Conservation (phyloP, 2,888 invertebrate species). For the Acronicta psi region DNA sequence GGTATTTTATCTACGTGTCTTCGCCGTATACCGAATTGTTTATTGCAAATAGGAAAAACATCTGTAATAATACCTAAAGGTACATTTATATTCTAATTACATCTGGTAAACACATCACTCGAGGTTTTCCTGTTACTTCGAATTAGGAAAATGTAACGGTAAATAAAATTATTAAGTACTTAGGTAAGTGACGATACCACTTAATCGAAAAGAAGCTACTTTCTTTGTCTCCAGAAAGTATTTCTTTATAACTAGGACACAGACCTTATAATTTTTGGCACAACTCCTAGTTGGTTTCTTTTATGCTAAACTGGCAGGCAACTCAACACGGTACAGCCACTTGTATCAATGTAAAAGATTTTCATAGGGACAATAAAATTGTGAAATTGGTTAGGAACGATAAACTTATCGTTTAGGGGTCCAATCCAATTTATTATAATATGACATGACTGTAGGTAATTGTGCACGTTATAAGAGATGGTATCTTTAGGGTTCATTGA, state of each 20-base stretch:
- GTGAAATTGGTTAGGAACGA: slow-evolving; percentile 38
- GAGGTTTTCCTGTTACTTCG: not conserved
- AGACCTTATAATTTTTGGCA: slow-evolving; percentile 54
- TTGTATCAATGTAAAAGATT: slow-evolving; percentile 42
- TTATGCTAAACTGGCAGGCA: slow-evolving; percentile 48
- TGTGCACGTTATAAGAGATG: slow-evolving; percentile 58
- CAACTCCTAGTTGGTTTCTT: slow-evolving; percentile 30
- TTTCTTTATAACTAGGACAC: slow-evolving; percentile 41
- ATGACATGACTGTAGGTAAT: slow-evolving; percentile 62
- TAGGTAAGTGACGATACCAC: slow-evolving; percentile 3
- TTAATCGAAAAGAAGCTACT: slow-evolving; percentile 8
- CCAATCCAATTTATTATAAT: slow-evolving; percentile 68
- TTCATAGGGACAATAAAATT: slow-evolving; percentile 40
- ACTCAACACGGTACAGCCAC: slow-evolving; percentile 26
- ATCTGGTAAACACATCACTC: not conserved
- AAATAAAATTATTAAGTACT: not conserved
- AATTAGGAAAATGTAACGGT: not conserved
- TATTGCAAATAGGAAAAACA: slow-evolving; percentile 2
- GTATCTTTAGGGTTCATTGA: slow-evolving; percentile 67
- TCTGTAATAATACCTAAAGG: not conserved
- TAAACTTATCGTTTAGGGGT: slow-evolving; percentile 53
- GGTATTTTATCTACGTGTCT: slow-evolving; percentile 26
- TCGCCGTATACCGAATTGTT: not conserved
- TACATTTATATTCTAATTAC: not conserved
- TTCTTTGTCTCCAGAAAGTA: slow-evolving; percentile 23